Conservation (phyloP, 2,888 invertebrate species). For the Crossocerus cetratus region DNA sequence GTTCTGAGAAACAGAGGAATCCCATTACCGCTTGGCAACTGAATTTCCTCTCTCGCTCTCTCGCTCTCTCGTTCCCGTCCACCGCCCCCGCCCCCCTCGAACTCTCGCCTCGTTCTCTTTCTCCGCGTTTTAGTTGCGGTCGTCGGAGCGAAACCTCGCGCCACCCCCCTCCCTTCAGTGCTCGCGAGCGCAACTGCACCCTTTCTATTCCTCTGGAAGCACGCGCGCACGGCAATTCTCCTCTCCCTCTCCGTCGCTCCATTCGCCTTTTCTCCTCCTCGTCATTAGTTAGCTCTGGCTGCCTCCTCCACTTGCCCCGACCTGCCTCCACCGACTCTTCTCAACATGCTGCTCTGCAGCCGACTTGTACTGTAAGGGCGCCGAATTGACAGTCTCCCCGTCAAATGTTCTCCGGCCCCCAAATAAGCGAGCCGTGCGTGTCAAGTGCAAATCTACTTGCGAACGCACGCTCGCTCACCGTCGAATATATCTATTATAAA, state of each 20-base stretch:
- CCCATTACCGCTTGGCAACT: constrained; percentile 74
- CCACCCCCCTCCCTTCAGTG: constrained; percentile 28
- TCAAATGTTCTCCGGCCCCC: constrained; percentile 52
- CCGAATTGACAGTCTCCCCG: constrained; percentile 44
- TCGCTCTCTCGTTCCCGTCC: constrained; percentile 53
- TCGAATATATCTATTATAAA: too few species aligned
- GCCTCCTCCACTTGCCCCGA: neutral
- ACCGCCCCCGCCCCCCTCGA: too few species aligned
- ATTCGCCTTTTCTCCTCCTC: constrained; percentile 23
- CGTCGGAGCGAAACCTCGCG: constrained; percentile 66
- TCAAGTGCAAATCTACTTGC: neutral
- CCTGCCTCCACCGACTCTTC: constrained; percentile 20
- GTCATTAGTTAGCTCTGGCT: neutral
- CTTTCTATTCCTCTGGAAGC: constrained; percentile 9
- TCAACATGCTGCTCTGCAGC: constrained; percentile 2
- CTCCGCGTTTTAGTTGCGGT: constrained; percentile 71
- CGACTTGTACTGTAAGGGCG: constrained; percentile 37
- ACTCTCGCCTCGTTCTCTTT: too few species aligned
- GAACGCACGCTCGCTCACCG: neutral
- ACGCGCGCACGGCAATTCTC: constrained; percentile 6
- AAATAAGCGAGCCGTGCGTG: neutral
- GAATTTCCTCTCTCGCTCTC: constrained; percentile 67
- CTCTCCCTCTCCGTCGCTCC: constrained; percentile 18
- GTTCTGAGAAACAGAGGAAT: constrained; percentile 74
- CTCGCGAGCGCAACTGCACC: constrained; percentile 35